Evolutionary conservation across 2,113 vertebrate species (phyloP).

Genomic region (Marmota monax): DNA sequence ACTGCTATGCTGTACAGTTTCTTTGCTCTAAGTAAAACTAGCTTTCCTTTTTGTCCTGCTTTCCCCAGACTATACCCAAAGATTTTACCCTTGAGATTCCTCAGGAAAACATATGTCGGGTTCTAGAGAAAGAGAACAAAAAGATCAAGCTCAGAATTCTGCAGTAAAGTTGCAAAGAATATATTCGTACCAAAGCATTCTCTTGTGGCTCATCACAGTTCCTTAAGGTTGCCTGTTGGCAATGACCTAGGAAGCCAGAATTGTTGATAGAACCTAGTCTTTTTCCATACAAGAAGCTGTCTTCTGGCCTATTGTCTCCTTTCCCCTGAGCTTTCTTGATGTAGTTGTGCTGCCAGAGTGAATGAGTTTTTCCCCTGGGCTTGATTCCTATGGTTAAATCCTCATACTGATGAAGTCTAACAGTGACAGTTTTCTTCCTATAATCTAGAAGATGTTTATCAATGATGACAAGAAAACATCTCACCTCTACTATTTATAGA

Average conservation of each 20-base stretch:
- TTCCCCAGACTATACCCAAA: not conserved
- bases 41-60: not conserved
- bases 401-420: slow-evolving; percentile 6
- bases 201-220: not conserved
- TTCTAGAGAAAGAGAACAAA: slow-evolving; percentile 12
- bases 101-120: slow-evolving; percentile 37
- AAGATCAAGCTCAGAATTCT: slow-evolving; percentile 20
- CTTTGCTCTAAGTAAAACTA: not conserved
- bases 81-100: not conserved
- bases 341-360: slow-evolving; percentile 32
- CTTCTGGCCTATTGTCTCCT: not conserved
- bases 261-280: not conserved
- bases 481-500: not conserved
- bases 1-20: not conserved
- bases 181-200: slow-evolving; percentile 16
- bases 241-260: not conserved
- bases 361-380: not conserved
- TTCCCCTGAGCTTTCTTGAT: slow-evolving; percentile 28
- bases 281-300: slow-evolving; percentile 34
- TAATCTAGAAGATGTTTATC: slow-evolving; percentile 6
- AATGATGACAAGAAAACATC: slow-evolving; percentile 47
- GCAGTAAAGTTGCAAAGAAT: not conserved
- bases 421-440: not conserved
- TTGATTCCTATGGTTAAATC: slow-evolving; percentile 1
- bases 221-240: slow-evolving; percentile 4